A percentile compares a stretch with the other conserved stretches of the same genome.
Conservation (phyloP, 2,888 invertebrate species). For the Formica aserva region DNA sequence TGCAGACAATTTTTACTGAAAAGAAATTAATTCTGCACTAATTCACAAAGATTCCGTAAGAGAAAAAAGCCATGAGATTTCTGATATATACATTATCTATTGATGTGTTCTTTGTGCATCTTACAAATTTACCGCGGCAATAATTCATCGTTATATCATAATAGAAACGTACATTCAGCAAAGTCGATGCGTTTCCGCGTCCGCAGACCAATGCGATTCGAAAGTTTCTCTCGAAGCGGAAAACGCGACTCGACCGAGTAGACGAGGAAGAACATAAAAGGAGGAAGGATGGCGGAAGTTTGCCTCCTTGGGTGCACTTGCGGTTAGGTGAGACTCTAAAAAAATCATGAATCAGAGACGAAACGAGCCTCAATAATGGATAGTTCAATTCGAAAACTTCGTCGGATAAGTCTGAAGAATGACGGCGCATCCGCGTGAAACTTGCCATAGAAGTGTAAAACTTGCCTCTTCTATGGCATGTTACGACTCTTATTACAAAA, state of each 20-base stretch:
- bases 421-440: slow-evolving; percentile 42
- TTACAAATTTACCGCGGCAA: neutral
- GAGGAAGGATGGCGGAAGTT: slow-evolving; percentile 52
- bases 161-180: slow-evolving; percentile 57
- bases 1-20: neutral
- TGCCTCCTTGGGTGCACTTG: slow-evolving; percentile 48
- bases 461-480: slow-evolving; percentile 25
- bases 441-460: slow-evolving; percentile 33
- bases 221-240: slow-evolving; percentile 46
- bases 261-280: slow-evolving; percentile 41
- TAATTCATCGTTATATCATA: slow-evolving; percentile 48
- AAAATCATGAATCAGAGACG: slow-evolving; percentile 72
- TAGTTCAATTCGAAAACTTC: slow-evolving; percentile 69
- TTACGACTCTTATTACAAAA: slow-evolving; percentile 33
- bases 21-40: neutral
- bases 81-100: slow-evolving; percentile 1
- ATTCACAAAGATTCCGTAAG: neutral
- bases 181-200: slow-evolving; percentile 26
- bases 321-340: slow-evolving; percentile 63
- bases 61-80: neutral
- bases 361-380: slow-evolving; percentile 74
- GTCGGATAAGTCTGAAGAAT: slow-evolving; percentile 47
- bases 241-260: slow-evolving; percentile 33
- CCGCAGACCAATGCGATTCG: slow-evolving; percentile 27
- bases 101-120: slow-evolving; percentile 10